These are phyloP conservation scores for Hyposoter dolosus DNA, from an alignment of 2,888 invertebrate species.

Conservation along the genomic window DNA sequence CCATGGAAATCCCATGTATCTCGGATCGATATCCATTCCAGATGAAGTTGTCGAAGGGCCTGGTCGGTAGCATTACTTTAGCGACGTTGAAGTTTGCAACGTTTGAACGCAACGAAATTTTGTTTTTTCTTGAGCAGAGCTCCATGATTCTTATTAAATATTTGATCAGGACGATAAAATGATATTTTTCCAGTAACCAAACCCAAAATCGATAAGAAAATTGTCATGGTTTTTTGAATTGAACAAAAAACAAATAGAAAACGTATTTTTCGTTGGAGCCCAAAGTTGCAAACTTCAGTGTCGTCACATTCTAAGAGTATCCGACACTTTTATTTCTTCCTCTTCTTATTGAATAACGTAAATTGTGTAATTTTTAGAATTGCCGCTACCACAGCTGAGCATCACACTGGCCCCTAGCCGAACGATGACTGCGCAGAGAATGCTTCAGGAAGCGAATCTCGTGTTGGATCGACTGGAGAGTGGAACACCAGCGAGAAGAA, in stretches of 20 bases:
- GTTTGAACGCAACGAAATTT: no score
- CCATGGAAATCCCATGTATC: conserved; percentile 86
- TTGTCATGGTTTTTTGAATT: no score
- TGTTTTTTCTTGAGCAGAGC: no score
- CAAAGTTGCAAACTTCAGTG: no score
- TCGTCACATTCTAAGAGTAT: no score
- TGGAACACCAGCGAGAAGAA: conserved; percentile 75
- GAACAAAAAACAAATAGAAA: no score
- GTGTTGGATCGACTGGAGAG: conserved; percentile 85
- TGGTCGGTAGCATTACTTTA: conserved; percentile 68
- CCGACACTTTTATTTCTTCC: background rate
- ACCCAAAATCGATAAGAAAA: no score
- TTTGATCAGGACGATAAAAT: no score
- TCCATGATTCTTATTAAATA: no score
- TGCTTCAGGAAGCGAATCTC: conserved; percentile 85
- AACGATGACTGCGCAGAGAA: conserved; percentile 85
- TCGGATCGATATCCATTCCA: conserved; percentile 87
- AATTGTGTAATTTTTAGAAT: conserved; percentile 76
- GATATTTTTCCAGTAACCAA: no score
- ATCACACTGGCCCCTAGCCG: conserved; percentile 86
- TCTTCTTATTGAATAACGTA: background rate
- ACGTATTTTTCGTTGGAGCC: no score
- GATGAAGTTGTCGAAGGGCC: conserved; percentile 83
- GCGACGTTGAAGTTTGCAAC: no score
- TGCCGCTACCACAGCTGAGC: conserved; percentile 85